phyloP scores from a whole-genome alignment of 2,797 vertebrate genomes.

The Merluccius polli region DNA sequence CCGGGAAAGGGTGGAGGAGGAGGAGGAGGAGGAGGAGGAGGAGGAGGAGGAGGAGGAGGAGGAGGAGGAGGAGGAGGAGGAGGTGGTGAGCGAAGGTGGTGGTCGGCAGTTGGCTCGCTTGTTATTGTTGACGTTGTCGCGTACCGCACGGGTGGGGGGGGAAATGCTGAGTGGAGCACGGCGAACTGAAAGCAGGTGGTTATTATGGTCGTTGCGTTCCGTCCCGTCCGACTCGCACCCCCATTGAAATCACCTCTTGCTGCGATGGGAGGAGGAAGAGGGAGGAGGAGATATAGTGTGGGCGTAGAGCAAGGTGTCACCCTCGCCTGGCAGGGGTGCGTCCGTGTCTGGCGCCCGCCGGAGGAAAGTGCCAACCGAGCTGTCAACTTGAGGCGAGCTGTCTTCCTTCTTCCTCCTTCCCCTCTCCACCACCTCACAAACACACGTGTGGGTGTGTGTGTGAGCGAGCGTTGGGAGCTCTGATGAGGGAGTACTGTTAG shows the following conservation, averaged over 20 bases:
- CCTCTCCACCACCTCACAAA: background rate
- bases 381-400: constrained; percentile 46
- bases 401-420: constrained; percentile 14
- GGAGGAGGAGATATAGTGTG: background rate
- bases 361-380: constrained; percentile 51
- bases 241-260: background rate
- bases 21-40: constrained; percentile 2
- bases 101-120: background rate
- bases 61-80: background rate
- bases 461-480: background rate
- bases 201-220: constrained; percentile 16
- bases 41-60: background rate
- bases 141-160: too few species aligned
- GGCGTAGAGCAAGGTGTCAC: constrained; percentile 12
- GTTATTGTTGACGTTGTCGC: too few species aligned
- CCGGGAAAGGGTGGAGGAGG: background rate
- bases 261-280: background rate
- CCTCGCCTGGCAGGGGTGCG: background rate
- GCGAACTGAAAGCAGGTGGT: constrained; percentile 35
- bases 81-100: constrained; percentile 22
- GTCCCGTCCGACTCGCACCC: background rate
- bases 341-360: background rate
- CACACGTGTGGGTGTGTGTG: background rate
- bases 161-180: background rate
- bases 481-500: background rate